Percentiles rank a stretch among this genome's conserved stretches.
Conservation (phyloP, 1,140 invertebrate species). For the Berghia stephanieae region DNA sequence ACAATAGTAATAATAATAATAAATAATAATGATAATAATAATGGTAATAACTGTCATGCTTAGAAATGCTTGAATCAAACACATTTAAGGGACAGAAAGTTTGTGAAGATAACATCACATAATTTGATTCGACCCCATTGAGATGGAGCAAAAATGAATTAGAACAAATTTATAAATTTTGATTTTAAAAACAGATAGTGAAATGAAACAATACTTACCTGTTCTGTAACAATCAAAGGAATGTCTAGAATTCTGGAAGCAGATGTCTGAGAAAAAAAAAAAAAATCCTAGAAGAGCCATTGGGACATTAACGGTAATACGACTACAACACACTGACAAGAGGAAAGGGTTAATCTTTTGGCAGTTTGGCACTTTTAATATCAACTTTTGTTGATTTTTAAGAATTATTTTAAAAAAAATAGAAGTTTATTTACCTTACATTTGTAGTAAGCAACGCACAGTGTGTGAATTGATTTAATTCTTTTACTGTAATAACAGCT, state of each 20-base stretch:
- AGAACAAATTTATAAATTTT: neutral
- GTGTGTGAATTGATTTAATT: no score
- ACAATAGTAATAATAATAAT: no score
- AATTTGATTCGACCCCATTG: neutral
- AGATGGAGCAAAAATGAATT: neutral
- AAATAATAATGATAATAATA: neutral
- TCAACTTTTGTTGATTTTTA: neutral
- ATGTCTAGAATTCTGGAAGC: conserved; percentile 80
- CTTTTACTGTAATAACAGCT: no score
- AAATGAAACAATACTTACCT: conserved; percentile 44
- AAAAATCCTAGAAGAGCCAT: neutral
- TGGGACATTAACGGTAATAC: neutral
- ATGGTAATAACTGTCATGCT: neutral
- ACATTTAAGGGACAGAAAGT: neutral
- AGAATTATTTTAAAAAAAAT: neutral
- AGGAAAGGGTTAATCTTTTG: no score
- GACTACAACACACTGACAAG: neutral
- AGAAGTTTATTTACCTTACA: no score
- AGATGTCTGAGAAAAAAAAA: conserved; percentile 56
- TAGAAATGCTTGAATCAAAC: neutral
- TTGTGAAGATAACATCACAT: neutral
- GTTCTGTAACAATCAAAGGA: conserved; percentile 85
- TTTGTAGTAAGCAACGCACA: no score
- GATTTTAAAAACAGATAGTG: neutral
- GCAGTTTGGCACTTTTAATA: neutral